Evolutionary conservation across 2,797 vertebrate species (phyloP).

Genomic region (Phaenicophaeus curvirostris): DNA sequence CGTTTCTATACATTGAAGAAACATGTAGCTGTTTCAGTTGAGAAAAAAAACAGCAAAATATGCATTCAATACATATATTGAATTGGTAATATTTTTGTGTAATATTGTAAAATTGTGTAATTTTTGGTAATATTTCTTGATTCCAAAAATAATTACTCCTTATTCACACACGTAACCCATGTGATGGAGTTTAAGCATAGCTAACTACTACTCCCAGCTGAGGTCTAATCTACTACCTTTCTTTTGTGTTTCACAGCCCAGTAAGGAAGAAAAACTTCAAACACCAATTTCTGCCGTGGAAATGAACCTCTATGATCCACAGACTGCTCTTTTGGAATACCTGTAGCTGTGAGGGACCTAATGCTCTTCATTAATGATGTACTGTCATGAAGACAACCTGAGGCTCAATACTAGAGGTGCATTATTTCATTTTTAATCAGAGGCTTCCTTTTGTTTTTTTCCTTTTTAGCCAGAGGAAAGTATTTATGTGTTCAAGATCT

Average conservation of each 20-base stretch:
- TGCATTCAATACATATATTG: background rate
- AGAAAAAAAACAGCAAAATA: background rate
- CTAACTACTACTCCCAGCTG: background rate
- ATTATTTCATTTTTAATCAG: constrained; percentile 13
- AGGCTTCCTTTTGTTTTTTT: background rate
- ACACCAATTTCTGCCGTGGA: background rate
- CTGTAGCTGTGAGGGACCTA: background rate
- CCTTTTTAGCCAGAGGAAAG: background rate
- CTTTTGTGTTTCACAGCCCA: background rate
- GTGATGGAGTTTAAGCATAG: background rate
- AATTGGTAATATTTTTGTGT: background rate
- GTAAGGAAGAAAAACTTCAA: background rate
- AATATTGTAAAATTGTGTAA: background rate
- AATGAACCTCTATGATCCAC: background rate
- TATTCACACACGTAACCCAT: background rate
- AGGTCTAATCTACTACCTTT: background rate
- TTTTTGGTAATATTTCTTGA: no score
- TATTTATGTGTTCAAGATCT: constrained; percentile 7
- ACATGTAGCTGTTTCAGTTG: background rate
- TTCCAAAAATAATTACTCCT: background rate
- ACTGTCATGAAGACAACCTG: background rate
- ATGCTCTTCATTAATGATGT: background rate
- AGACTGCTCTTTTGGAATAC: background rate
- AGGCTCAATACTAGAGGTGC: background rate
- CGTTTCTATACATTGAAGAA: background rate